Evolutionary conservation across 2,797 vertebrate genomes (phyloP).

Genomic region (Chrysocyon brachyurus): DNA sequence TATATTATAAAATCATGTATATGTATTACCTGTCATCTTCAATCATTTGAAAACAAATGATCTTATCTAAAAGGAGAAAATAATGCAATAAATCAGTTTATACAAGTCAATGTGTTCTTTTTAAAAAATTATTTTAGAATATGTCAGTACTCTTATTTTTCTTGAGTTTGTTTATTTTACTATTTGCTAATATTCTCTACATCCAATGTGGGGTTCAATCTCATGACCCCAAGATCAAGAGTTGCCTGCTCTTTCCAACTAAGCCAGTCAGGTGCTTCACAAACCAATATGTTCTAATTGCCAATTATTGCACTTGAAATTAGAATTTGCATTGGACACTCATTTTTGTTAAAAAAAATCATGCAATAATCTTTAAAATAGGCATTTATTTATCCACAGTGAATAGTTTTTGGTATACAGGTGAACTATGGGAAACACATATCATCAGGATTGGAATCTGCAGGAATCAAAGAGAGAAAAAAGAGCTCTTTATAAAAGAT

Average conservation of each 20-base stretch:
- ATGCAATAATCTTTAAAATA: neutral
- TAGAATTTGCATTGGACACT: neutral
- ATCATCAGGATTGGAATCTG: neutral
- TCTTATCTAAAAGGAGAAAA: slow-evolving; percentile 10
- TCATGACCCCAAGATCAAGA: neutral
- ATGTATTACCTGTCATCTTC: neutral
- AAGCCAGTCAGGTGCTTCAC: neutral
- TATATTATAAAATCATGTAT: neutral
- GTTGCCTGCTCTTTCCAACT: neutral
- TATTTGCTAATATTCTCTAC: neutral
- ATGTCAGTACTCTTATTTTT: neutral
- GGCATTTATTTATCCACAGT: neutral
- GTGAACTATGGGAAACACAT: neutral
- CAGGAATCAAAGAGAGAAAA: neutral
- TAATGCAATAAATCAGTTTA: neutral
- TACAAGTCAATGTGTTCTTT: neutral
- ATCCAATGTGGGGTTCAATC: neutral
- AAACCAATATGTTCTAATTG: neutral
- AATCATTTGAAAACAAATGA: neutral
- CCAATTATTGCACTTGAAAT: neutral
- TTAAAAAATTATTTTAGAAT: neutral
- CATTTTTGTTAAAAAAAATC: neutral
- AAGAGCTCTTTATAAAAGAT: neutral
- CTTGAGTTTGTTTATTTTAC: neutral
- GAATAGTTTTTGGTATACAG: neutral